Base-by-base conservation (phyloP, 2,888 invertebrate species). In the Tiphia femorata region DNA sequence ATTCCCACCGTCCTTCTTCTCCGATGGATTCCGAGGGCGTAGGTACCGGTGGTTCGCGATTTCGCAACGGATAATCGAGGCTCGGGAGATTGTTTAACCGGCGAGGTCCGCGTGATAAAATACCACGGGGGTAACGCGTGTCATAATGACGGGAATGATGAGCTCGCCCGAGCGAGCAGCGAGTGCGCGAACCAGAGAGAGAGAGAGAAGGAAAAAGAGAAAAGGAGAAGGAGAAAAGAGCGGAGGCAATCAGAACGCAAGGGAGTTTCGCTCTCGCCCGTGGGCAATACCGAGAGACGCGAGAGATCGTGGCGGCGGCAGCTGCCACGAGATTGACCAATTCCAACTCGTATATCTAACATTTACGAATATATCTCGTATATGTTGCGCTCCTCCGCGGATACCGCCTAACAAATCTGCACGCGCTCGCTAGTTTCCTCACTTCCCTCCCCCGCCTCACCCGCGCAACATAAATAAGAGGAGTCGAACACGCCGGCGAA, bases 281-380 rank as follows among this genome's bases (percentile, higher is more conserved):
- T 44, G 48, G 67, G 69, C 58, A 48, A 65, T n/a, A 25, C 29
- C 49, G 46, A 53, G 48, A 41, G 35, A n/a, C n/a, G n/a, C n/a
- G n/a, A n/a, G n/a, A n/a, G n/a, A n/a, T n/a, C n/a, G n/a, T n/a
- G n/a, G n/a, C n/a, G n/a, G n/a, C n/a, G n/a, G 49, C 51, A 62
- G 54, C 59, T 52, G 60, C 29, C 54, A 20, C 43, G 37, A 25
- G 68, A 69, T 69, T 69, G 71, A 71, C 69, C 69, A 70, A 69
- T 69, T 71, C 64, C n/a, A 64, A 59, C 19, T 44, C 30, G 52
- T 55, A 38, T 63, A 68, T 69, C 68, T 69, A 59, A 49, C 64
- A 70, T 69, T 71, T 71, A 57, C 64, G 64, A 67, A 69, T 69
- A n/a, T n/a, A 68, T 58, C 71, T 48, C 62, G 51, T 71, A 62